Evolutionary conservation across 1,140 invertebrate species (phyloP).

Genomic region (Mercenaria mercenaria): DNA sequence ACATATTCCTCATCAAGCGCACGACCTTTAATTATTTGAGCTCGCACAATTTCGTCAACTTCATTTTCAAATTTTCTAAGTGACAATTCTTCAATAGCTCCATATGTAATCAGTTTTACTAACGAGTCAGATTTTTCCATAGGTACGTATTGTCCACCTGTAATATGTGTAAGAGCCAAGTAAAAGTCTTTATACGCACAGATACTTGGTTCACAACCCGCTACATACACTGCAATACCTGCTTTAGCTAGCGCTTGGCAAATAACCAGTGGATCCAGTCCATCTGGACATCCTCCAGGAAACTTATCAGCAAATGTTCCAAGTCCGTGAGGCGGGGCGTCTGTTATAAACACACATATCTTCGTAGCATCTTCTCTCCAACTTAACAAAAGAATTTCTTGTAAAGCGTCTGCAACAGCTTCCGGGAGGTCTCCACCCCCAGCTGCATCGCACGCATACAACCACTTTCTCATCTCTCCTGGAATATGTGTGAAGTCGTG

Average conservation of each 20-base stretch:
- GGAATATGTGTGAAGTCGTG: conserved; percentile 76
- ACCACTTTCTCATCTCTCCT: conserved; percentile 73
- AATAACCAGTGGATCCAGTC: conserved; percentile 74
- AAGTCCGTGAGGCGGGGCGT: conserved; percentile 78
- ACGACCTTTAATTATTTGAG: not conserved
- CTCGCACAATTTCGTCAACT: not conserved
- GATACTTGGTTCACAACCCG: conserved; percentile 75
- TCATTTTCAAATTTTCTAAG: not conserved
- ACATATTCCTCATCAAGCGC: not conserved
- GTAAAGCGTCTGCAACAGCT: conserved; percentile 76
- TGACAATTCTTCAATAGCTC: conserved; percentile 69
- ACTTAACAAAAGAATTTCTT: conserved; percentile 70
- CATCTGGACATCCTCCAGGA: conserved; percentile 72
- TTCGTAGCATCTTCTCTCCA: conserved; percentile 76
- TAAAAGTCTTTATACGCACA: conserved; percentile 77
- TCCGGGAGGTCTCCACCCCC: conserved; percentile 79
- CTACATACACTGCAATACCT: conserved; percentile 73
- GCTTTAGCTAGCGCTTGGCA: conserved; percentile 70
- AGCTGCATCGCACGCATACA: conserved; percentile 63
- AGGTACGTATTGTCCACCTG: conserved; percentile 78
- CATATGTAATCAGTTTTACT: conserved; percentile 65
- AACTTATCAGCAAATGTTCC: conserved; percentile 36
- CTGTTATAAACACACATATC: conserved; percentile 75
- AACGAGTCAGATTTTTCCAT: conserved; percentile 60
- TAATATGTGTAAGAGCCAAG: conserved; percentile 71